A percentile compares a stretch with the other conserved stretches of the same genome.
Conservation (phyloP, 2,888 invertebrate genomes). For the Ceriagrion tenellum region DNA sequence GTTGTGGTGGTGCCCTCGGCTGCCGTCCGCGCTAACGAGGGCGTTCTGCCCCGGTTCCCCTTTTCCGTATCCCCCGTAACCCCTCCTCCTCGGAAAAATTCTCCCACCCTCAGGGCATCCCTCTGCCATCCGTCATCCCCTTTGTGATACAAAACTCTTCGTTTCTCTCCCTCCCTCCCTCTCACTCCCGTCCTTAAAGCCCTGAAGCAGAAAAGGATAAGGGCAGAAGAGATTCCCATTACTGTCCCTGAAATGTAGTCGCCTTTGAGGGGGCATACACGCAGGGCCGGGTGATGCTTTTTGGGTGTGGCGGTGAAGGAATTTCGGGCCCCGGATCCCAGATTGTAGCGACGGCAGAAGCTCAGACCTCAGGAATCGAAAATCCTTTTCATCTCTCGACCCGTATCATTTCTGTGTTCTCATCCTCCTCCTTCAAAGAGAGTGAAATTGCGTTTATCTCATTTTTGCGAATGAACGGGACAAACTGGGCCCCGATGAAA, state of each 20-base stretch:
- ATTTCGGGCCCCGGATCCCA: too few relatives aligned
- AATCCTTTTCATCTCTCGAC: neutral
- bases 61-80: too few relatives aligned
- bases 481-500: neutral
- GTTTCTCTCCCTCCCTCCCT: neutral
- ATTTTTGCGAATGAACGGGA: too few relatives aligned
- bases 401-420: neutral
- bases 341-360: too few relatives aligned
- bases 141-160: slow-evolving; percentile 48
- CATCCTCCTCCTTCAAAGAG: too few relatives aligned
- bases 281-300: too few relatives aligned
- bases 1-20: neutral
- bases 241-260: slow-evolving; percentile 3
- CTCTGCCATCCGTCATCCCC: slow-evolving; percentile 38
- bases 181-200: neutral
- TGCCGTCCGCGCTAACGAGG: too few relatives aligned
- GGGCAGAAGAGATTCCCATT: neutral
- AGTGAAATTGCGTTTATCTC: too few relatives aligned
- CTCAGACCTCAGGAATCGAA: neutral
- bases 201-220: slow-evolving; percentile 19
- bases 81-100: too few relatives aligned
- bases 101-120: neutral
- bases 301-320: neutral
- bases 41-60: too few relatives aligned
- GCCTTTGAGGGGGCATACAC: neutral